Percentiles rank a stretch among this genome's conserved stretches.
Evolutionary conservation across 2,888 invertebrate genomes (phyloP).

Genomic region (Apocheima hispidaria): DNA sequence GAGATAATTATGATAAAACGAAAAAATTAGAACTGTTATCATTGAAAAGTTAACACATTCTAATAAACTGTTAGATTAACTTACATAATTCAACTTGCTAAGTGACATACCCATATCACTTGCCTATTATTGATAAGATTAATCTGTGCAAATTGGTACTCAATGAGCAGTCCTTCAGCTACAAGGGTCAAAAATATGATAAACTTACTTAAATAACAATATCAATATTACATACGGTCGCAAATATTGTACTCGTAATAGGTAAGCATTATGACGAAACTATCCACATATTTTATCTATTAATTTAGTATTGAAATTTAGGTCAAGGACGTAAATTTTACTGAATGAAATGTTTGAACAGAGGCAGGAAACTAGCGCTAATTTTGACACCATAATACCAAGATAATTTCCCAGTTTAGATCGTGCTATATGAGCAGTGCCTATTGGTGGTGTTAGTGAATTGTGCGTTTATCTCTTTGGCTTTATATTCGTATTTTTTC

Average conservation of each 20-base stretch:
- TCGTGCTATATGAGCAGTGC: not conserved
- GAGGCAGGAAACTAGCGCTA: not conserved
- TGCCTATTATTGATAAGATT: conserved; percentile 37
- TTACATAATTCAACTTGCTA: conserved; percentile 34
- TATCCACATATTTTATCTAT: conserved; percentile 40
- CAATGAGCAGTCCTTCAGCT: conserved; percentile 13
- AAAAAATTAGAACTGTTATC: conserved; percentile 2
- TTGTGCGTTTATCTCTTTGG: not conserved
- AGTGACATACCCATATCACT: conserved; percentile 7
- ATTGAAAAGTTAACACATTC: not conserved
- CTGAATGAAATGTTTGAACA: not conserved
- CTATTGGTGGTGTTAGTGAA: not conserved
- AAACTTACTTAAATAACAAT: conserved; percentile 37
- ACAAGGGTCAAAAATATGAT: conserved; percentile 43
- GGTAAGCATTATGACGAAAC: conserved; percentile 40
- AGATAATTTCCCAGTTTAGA: not conserved
- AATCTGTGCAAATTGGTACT: conserved; percentile 30
- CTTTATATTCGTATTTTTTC: not conserved
- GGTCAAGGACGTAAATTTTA: conserved; percentile 45
- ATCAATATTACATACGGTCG: conserved; percentile 41
- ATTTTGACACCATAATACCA: not conserved
- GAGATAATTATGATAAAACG: not conserved
- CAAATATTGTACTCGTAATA: conserved; percentile 32
- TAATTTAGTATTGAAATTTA: conserved; percentile 33
- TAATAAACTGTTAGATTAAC: not conserved